A percentile compares a stretch with the other conserved stretches of the same genome.
Evolutionary conservation across 2,888 invertebrate species (phyloP).

Genomic region (Fragum whitleyi): DNA sequence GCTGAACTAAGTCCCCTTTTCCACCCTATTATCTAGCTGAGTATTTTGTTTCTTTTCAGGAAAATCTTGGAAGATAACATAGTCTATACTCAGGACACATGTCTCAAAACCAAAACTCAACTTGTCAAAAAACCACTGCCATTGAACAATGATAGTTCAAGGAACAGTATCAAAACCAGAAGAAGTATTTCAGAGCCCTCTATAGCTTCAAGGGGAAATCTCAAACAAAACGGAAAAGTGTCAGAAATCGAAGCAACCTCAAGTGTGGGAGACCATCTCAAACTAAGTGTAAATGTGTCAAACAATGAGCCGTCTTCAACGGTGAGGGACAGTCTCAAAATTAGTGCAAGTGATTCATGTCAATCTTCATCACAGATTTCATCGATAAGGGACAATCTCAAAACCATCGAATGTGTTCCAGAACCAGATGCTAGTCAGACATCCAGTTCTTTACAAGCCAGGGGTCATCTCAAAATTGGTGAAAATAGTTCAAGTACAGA

Average conservation of each 20-base stretch:
- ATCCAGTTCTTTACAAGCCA: too few species aligned
- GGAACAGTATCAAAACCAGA: neutral
- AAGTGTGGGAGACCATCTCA: neutral
- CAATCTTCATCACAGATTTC: too few species aligned
- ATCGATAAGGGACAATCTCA: too few species aligned
- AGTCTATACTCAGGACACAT: conserved; percentile 66
- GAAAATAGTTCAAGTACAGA: neutral
- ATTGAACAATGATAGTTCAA: neutral
- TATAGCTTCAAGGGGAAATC: neutral
- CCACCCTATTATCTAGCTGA: too few species aligned
- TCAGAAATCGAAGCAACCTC: neutral
- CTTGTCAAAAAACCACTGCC: conserved; percentile 63
- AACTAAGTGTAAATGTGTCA: neutral
- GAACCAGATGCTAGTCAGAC: too few species aligned
- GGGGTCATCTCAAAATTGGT: too few species aligned
- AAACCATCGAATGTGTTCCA: too few species aligned
- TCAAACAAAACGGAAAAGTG: neutral
- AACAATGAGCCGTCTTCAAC: too few species aligned
- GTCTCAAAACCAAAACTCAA: conserved; percentile 66
- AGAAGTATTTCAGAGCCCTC: neutral
- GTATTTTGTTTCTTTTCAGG: conserved; percentile 54
- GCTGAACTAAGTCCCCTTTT: too few species aligned
- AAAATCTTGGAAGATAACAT: conserved; percentile 64
- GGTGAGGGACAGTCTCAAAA: neutral
- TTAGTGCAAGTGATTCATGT: neutral